Base-by-base conservation (phyloP, 2,797 vertebrate species). In the Sparus aurata region DNA sequence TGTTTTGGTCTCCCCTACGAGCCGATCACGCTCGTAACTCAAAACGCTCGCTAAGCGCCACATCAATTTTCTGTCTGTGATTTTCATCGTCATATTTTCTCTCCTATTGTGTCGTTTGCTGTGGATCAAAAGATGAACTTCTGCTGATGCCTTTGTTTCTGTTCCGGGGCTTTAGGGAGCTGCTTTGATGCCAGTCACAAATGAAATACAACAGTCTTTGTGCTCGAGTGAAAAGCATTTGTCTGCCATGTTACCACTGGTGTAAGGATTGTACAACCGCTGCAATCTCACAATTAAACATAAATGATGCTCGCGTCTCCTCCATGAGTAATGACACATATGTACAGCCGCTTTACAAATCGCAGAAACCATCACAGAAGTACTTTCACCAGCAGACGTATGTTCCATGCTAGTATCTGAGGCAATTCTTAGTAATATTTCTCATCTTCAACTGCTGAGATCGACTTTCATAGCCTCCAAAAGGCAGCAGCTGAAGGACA, bases 101-200 rank as follows among this genome's bases (percentile, higher is more conserved):
- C 46, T 46, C 9, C 59, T 64, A 38, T 60, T 66, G 55, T 77
- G 59, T 30, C 12, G 8, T 47, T 34, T 38, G 43, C 80, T 46
- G 53, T 12, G 52, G 25, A 76, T 89, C 60, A 80, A 70, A 87
- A 73, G 45, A 73, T 49, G 25, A 20, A 23, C 72, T 82, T 73
- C 22, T 77, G 72, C 78, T 79, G 70, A 62, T 69, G 72, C 50
- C 50, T 18, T 73, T 50, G n/a, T 59, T 59, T 83, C 75, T 79
- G 62, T 69, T 57, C 45, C 8, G 65, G 65, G 52, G 61, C 72
- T 62, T 75, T 17, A 0, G 57, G 25, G 57, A 2, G 0, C 52
- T 53, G 34, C 73, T 84, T 83, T 83, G 49, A 69, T 73, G 62
- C 58, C 54, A 66, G 66, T 80, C 73, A 75, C 77, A 85, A 66